phyloP scores from a whole-genome alignment of 2,888 invertebrate species.

The Fabriciana adippe region DNA sequence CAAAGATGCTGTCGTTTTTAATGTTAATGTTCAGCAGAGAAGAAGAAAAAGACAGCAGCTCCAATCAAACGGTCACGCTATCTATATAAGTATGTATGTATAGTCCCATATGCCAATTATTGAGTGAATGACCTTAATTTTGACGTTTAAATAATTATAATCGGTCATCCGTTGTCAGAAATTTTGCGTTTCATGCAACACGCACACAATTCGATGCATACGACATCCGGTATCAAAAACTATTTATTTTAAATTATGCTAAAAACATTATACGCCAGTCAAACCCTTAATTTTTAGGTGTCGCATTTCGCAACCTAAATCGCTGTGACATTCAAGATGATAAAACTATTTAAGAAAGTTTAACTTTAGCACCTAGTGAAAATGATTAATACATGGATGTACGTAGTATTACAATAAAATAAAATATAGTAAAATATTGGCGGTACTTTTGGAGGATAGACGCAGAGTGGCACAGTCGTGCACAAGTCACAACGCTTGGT shows the following conservation, averaged over 20 bases:
- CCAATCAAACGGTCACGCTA: conserved; percentile 23
- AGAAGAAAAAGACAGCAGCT: conserved; percentile 16
- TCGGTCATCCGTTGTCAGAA: conserved; percentile 11
- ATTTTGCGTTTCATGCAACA: conserved; percentile 30
- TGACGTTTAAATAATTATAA: conserved; percentile 30
- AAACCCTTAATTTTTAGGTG: no score
- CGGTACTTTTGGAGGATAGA: not conserved
- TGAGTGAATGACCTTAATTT: conserved; percentile 26
- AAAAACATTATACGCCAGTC: not conserved
- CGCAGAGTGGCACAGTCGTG: conserved; percentile 31
- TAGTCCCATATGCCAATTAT: no score
- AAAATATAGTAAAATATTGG: not conserved
- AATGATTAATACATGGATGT: no score
- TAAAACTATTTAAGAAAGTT: no score
- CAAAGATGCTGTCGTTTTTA: conserved; percentile 18
- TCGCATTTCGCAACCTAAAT: no score
- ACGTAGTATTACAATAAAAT: no score
- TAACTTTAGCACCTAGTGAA: no score
- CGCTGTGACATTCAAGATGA: no score
- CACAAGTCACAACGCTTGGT: conserved; percentile 38
- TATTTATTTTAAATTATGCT: conserved; percentile 12
- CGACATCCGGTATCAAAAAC: conserved; percentile 7
- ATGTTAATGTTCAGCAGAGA: conserved; percentile 22
- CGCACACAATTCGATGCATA: conserved; percentile 26
- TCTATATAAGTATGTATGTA: not conserved